Evolutionary conservation across 2,888 invertebrate species (phyloP).

Genomic region (Brachyptera risi): DNA sequence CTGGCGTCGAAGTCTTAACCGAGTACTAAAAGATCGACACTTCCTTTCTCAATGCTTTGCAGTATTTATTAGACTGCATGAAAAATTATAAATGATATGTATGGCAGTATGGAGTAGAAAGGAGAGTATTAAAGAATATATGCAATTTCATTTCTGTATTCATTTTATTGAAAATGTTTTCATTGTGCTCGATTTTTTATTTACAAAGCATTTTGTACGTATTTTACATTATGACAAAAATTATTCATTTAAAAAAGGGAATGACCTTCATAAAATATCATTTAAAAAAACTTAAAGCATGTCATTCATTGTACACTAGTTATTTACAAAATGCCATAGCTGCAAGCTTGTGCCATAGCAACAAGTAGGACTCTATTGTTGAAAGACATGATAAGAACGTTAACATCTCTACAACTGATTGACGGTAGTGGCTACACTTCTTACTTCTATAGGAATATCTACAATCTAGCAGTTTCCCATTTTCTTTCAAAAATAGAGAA

Average conservation of each 20-base stretch:
- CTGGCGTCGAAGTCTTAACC: slow-evolving; percentile 77
- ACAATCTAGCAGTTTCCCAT: too few relatives aligned
- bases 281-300: background rate
- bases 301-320: background rate
- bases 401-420: too few relatives aligned
- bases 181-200: background rate
- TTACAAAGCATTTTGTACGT: slow-evolving; percentile 4
- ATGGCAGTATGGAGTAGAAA: too few relatives aligned
- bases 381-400: too few relatives aligned
- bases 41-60: background rate
- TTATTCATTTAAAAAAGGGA: background rate
- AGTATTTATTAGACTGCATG: too few relatives aligned
- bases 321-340: background rate
- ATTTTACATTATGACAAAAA: background rate
- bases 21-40: slow-evolving; percentile 23
- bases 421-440: too few relatives aligned
- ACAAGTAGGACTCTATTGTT: too few relatives aligned
- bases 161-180: background rate
- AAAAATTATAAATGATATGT: too few relatives aligned
- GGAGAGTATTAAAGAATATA: background rate
- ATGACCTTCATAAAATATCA: background rate
- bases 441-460: too few relatives aligned
- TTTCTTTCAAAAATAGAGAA: too few relatives aligned
- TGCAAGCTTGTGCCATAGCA: too few relatives aligned
- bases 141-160: background rate